phyloP scores from a whole-genome alignment of 1,140 invertebrate species.

The Proctacanthus coquilletti region DNA sequence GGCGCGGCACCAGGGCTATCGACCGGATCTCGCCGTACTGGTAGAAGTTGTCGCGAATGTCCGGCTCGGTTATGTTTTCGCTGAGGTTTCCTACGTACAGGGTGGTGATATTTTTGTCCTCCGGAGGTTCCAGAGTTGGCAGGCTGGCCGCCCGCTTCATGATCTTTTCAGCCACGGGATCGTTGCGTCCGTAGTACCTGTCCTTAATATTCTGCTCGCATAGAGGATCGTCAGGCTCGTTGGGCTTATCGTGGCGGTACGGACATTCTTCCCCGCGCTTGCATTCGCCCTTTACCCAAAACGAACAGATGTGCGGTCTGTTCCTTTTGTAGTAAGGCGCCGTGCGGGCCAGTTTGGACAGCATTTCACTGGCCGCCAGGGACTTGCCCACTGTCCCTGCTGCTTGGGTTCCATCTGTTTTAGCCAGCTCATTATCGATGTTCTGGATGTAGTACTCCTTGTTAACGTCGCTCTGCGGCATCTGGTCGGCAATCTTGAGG shows the following conservation, averaged over 20 bases:
- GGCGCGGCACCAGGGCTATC: constrained; percentile 78
- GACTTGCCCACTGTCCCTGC: constrained; percentile 54
- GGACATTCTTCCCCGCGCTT: constrained; percentile 98
- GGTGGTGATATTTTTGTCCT: constrained; percentile 92
- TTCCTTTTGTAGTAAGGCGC: constrained; percentile 99
- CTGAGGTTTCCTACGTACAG: constrained; percentile 90
- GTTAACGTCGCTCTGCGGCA: constrained; percentile 96
- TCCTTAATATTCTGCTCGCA: constrained; percentile 99
- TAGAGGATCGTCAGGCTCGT: constrained; percentile 97
- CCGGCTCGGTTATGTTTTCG: constrained; percentile 76
- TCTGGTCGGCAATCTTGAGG: constrained; percentile 83
- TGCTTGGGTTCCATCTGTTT: constrained; percentile 43
- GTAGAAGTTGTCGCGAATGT: constrained; percentile 69
- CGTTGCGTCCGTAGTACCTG: constrained; percentile 94
- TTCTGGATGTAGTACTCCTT: constrained; percentile 99
- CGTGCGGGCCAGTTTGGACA: constrained; percentile 88
- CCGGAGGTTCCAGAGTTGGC: constrained; percentile 87
- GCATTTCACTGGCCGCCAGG: constrained; percentile 69
- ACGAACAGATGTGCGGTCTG: constrained; percentile 97
- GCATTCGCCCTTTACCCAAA: constrained; percentile 99
- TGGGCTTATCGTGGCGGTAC: constrained; percentile 97
- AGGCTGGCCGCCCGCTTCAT: constrained; percentile 84
- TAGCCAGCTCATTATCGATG: constrained; percentile 49
- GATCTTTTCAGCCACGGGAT: constrained; percentile 97
- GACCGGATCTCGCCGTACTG: constrained; percentile 97